phyloP scores from a whole-genome alignment of 2,888 invertebrate species.

The Idaea dimidiata region DNA sequence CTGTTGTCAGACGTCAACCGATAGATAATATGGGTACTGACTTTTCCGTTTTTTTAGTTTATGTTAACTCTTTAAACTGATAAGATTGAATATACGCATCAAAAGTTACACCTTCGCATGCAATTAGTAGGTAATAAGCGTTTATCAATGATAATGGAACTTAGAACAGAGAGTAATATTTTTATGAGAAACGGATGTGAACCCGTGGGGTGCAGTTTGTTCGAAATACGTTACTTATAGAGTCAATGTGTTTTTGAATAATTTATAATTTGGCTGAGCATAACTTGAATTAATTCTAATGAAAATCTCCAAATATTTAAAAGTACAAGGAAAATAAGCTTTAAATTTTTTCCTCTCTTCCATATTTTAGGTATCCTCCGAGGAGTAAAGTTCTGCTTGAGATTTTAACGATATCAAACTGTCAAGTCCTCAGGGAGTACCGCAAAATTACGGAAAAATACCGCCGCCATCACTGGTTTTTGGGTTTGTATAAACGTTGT shows the following conservation, averaged over 20 bases:
- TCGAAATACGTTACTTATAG: no score
- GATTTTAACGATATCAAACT: slow-evolving; percentile 49
- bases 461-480: slow-evolving; percentile 22
- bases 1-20: no score
- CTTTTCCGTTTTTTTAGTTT: no score
- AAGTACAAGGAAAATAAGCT: slow-evolving; percentile 16
- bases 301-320: slow-evolving; percentile 2
- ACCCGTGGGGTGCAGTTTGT: no score
- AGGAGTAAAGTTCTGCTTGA: slow-evolving; percentile 40
- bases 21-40: no score
- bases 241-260: neutral
- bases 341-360: slow-evolving; percentile 18
- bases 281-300: neutral
- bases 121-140: no score
- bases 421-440: slow-evolving; percentile 43
- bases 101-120: no score
- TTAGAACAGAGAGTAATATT: no score
- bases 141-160: no score
- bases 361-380: slow-evolving; percentile 30
- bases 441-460: slow-evolving; percentile 49
- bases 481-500: neutral
- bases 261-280: neutral
- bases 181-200: no score
- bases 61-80: no score
- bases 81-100: no score